Evolutionary conservation across 2,888 invertebrate species (phyloP).

Genomic region (Crepidodera aurea): DNA sequence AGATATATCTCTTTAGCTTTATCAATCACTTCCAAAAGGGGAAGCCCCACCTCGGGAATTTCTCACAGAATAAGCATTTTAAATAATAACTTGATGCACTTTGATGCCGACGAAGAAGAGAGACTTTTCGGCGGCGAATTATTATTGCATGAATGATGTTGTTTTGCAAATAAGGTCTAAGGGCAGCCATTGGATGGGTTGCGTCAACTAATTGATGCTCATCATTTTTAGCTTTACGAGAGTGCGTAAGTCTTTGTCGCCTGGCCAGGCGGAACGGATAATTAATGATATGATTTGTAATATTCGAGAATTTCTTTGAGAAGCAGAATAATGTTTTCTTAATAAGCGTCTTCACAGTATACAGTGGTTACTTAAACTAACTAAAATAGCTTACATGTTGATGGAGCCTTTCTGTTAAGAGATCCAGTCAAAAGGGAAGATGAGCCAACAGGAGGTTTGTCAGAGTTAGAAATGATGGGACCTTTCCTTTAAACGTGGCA

Average conservation of each 20-base stretch:
- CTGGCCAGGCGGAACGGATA: conserved; percentile 18
- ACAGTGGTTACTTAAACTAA: no score
- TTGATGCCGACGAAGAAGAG: conserved; percentile 28
- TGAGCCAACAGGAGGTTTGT: no score
- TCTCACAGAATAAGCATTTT: conserved; percentile 39
- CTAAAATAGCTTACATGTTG: no score
- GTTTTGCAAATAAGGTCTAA: conserved; percentile 27
- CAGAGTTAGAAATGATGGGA: no score
- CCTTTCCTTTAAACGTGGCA: no score
- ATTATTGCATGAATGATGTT: conserved; percentile 37
- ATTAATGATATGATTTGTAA: conserved; percentile 31
- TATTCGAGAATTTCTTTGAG: conserved; percentile 12
- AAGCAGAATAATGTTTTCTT: neutral
- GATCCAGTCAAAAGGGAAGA: no score
- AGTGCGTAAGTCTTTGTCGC: conserved; percentile 30
- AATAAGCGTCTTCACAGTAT: no score
- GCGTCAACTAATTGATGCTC: conserved; percentile 32
- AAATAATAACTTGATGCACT: conserved; percentile 39
- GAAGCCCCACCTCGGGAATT: conserved; percentile 30
- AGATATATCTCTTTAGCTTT: conserved; percentile 44
- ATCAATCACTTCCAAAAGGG: conserved; percentile 44
- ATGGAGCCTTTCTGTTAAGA: no score
- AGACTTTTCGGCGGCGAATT: conserved; percentile 31
- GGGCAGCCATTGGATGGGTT: conserved; percentile 23
- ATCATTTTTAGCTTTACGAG: conserved; percentile 31